These are phyloP conservation scores for Ctenodactylus gundi DNA, from an alignment of 2,113 vertebrate genomes.

Conservation along the genomic window DNA sequence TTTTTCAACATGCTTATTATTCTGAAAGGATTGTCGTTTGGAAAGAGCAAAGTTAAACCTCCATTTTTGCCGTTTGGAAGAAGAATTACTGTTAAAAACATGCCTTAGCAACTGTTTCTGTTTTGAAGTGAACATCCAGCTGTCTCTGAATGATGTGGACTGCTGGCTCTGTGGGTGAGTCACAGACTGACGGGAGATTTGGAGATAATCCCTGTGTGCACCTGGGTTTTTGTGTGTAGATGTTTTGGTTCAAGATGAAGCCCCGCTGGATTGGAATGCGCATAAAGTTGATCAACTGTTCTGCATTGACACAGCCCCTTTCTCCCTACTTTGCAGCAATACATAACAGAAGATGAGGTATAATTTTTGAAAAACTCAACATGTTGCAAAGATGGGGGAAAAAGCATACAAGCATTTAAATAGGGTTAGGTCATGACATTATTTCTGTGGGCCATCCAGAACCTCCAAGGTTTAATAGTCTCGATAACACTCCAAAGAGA, in stretches of 20 bases:
- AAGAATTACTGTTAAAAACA: background rate
- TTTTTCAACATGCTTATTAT: no score
- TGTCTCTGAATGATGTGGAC: background rate
- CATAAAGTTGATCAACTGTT: background rate
- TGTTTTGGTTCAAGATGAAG: background rate
- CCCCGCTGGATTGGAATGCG: background rate
- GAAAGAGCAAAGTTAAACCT: conserved; percentile 21
- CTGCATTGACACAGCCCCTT: background rate
- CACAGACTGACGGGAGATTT: background rate
- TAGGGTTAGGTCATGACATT: background rate
- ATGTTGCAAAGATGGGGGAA: background rate
- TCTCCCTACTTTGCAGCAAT: background rate
- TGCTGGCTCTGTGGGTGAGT: background rate
- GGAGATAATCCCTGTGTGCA: background rate
- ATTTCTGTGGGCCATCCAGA: background rate
- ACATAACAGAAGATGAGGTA: background rate
- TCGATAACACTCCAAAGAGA: background rate
- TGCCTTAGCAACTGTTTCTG: background rate
- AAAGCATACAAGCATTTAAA: conserved; percentile 5
- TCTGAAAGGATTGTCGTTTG: background rate
- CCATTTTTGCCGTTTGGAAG: background rate
- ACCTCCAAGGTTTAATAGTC: background rate
- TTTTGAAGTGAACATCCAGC: background rate
- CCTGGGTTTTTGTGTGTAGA: background rate
- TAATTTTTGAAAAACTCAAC: conserved; percentile 2